These are phyloP conservation scores for Phycodurus eques DNA, from an alignment of 2,113 vertebrate species.

Conservation along the genomic window DNA sequence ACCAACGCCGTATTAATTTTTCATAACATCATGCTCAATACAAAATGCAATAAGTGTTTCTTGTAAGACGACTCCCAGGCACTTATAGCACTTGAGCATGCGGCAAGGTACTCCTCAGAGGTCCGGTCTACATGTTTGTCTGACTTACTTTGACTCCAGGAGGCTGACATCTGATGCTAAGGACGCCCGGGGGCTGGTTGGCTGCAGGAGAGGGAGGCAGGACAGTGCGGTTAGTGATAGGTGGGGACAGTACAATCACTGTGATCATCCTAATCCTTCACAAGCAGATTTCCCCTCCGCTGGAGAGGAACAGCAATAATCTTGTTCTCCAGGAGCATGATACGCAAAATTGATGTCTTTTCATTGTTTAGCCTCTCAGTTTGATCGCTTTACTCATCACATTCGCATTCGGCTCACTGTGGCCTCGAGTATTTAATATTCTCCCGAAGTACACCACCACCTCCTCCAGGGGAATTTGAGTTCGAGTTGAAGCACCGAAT, in stretches of 20 bases:
- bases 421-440: conserved; percentile 18
- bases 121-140: conserved; percentile 54
- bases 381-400: conserved; percentile 7
- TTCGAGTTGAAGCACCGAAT: not conserved
- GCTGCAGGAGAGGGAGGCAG: conserved; percentile 1
- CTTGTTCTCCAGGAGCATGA: conserved; percentile 38
- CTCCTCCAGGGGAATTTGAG: too few species aligned
- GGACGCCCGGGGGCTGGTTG: conserved; percentile 41
- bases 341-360: conserved; percentile 22
- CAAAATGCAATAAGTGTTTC: conserved; percentile 80
- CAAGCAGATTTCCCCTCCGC: conserved; percentile 46
- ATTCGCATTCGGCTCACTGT: conserved; percentile 7
- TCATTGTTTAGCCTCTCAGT: conserved; percentile 23
- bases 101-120: conserved; percentile 56
- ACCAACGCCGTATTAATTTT: conserved; percentile 73
- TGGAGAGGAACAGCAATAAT: conserved; percentile 49
- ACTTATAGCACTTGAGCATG: conserved; percentile 75
- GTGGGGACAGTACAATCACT: conserved; percentile 6
- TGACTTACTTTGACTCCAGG: conserved; percentile 56
- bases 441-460: conserved; percentile 11
- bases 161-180: conserved; percentile 62
- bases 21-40: conserved; percentile 79
- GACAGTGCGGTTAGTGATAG: conserved; percentile 1
- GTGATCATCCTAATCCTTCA: conserved; percentile 30
- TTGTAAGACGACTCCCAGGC: conserved; percentile 77